Evolutionary conservation across 2,113 vertebrate species (phyloP).

Genomic region (Labrus mixtus): DNA sequence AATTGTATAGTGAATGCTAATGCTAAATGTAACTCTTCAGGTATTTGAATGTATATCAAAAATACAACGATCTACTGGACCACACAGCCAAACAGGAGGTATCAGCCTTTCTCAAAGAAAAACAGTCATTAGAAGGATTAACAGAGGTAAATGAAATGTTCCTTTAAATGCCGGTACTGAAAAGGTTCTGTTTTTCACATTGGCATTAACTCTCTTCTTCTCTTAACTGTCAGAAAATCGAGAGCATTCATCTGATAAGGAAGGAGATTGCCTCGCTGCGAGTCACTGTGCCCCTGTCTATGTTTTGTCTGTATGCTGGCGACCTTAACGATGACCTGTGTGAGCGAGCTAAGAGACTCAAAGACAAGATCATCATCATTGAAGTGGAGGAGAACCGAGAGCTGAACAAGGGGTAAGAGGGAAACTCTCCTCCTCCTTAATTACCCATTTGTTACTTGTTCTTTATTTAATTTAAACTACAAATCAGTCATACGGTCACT

Average conservation of each 20-base stretch:
- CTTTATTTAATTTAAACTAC: neutral
- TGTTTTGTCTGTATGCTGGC: conserved; percentile 90
- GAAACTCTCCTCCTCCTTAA: neutral
- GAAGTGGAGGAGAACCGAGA: conserved; percentile 87
- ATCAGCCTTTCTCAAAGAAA: conserved; percentile 84
- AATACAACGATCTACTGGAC: conserved; percentile 88
- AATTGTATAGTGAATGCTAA: neutral
- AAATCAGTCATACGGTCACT: neutral
- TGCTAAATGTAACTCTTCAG: conserved; percentile 74
- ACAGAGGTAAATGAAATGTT: conserved; percentile 75
- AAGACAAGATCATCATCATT: conserved; percentile 83
- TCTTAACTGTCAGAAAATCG: conserved; percentile 84
- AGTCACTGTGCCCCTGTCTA: conserved; percentile 86
- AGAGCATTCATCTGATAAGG: conserved; percentile 80
- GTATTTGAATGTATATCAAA: conserved; percentile 89
- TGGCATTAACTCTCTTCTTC: neutral
- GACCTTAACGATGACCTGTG: conserved; percentile 88
- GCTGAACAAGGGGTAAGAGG: conserved; percentile 86
- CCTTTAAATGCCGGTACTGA: neutral
- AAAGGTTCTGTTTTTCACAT: neutral
- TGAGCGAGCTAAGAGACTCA: conserved; percentile 82
- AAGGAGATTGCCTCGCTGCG: conserved; percentile 87
- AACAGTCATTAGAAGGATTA: conserved; percentile 85
- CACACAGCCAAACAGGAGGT: conserved; percentile 81
- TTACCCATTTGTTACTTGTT: neutral